A percentile compares a stretch with the other conserved stretches of the same genome.
Evolutionary conservation across 2,797 vertebrate genomes (phyloP).

Genomic region (Meriones psammophilus): DNA sequence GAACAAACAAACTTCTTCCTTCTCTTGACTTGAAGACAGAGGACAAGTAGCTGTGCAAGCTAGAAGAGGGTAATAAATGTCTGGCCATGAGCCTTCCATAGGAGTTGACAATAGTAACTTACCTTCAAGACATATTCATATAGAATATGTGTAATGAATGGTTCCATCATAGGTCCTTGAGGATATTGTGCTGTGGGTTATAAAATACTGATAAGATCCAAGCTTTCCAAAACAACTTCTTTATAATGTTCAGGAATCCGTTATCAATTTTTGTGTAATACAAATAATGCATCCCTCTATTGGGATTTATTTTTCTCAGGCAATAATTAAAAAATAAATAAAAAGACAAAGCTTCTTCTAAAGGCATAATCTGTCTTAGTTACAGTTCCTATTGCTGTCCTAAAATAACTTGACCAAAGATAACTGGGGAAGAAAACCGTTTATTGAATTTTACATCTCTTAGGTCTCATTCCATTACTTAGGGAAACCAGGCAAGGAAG

Average conservation of each 20-base stretch:
- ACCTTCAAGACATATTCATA: background rate
- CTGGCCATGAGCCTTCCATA: background rate
- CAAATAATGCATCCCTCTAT: background rate
- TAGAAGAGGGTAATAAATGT: background rate
- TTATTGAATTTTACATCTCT: no score
- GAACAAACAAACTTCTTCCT: background rate
- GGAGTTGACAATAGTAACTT: background rate
- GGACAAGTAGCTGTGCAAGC: background rate
- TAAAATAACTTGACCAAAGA: background rate
- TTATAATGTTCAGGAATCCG: background rate
- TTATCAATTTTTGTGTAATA: background rate
- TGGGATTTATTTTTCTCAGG: background rate
- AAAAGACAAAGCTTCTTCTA: background rate
- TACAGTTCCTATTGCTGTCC: background rate
- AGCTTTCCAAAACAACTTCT: background rate
- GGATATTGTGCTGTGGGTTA: background rate
- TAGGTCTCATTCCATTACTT: no score
- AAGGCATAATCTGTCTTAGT: background rate
- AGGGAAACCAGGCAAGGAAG: no score
- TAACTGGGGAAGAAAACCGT: no score
- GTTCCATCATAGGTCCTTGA: background rate
- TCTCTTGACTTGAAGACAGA: background rate
- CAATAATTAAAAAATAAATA: background rate
- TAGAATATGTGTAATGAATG: background rate
- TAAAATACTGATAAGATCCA: no score